Evolutionary conservation across 2,888 invertebrate species (phyloP), one percentile per base, ranked within the genome.

Genomic region (Acanthosepion esculentum): DNA sequence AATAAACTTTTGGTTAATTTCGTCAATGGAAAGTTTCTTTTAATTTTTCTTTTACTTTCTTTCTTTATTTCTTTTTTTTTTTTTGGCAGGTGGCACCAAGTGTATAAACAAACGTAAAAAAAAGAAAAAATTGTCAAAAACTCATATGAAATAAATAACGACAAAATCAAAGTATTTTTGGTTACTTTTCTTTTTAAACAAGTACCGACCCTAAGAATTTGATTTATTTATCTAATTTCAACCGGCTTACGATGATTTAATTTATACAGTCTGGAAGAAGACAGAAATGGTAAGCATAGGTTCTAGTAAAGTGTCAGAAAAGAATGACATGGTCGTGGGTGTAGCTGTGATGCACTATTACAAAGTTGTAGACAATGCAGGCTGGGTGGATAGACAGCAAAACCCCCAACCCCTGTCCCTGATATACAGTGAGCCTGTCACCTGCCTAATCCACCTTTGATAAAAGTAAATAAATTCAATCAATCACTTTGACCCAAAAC

Each of bases 391-490:
- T 78, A n/a, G 78, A n/a, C n/a, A 33, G 78, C 78, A 78, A 33
- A 4, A 0, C 12, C n/a, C 0, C 78, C 8, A 23, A 64, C 78
- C 78, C 78, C n/a, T n/a, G 18, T 4, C 33, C 78, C 33, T 12
- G 78, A 33, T n/a, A 78, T 78, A 78, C n/a, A 33, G n/a, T 78
- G 78, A 33, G 78, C n/a, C 78, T 78, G 78, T 78, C 78, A 78
- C 78, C 78, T 78, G 78, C 78, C 78, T 78, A 78, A 78, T 78
- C 78, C 78, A 78, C 78, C 78, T 78, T 78, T n/a, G 78, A 78
- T 78, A 78, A 78, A 78, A 78, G 78, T 78, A 78, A 78, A 78
- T 78, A 78, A 78, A 78, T 78, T 78, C 78, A 78, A 78, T 78
- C 78, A 78, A 78, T 78, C 78, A 78, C 78, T 78, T 33, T 78